phyloP scores from a whole-genome alignment of 2,113 vertebrate species.

The Tapirus terrestris region DNA sequence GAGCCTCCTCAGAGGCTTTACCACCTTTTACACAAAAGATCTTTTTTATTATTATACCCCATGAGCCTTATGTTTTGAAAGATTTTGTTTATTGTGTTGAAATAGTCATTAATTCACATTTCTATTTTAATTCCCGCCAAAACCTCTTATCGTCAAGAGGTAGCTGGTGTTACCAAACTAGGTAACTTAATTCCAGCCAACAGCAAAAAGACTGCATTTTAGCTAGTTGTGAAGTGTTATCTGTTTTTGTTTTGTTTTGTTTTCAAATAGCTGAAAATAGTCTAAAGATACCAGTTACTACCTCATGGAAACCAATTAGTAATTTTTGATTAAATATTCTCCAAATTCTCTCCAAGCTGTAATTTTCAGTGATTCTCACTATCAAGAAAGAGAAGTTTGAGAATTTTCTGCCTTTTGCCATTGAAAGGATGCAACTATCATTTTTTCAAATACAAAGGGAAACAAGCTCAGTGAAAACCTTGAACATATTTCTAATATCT shows the following conservation, averaged over 20 bases:
- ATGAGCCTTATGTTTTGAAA: neutral
- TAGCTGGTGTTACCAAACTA: neutral
- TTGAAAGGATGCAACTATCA: neutral
- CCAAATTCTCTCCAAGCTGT: neutral
- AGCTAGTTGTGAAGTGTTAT: neutral
- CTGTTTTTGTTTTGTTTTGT: neutral
- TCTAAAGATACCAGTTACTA: neutral
- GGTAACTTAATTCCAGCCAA: neutral
- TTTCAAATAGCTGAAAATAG: constrained; percentile 24
- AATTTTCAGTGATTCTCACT: neutral
- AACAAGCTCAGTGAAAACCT: constrained; percentile 6
- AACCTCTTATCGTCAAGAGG: neutral
- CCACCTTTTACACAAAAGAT: neutral
- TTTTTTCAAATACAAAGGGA: neutral
- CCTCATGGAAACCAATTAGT: neutral
- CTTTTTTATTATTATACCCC: neutral
- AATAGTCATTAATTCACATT: neutral
- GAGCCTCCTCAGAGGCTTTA: neutral
- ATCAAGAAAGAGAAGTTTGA: neutral
- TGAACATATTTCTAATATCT: neutral
- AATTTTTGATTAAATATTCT: neutral
- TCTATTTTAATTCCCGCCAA: neutral
- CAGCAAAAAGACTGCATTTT: neutral
- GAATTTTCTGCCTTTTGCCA: neutral
- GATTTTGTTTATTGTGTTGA: neutral